These are phyloP conservation scores for Bucorvus abyssinicus DNA, from an alignment of 2,797 vertebrate genomes.

Conservation along the genomic window DNA sequence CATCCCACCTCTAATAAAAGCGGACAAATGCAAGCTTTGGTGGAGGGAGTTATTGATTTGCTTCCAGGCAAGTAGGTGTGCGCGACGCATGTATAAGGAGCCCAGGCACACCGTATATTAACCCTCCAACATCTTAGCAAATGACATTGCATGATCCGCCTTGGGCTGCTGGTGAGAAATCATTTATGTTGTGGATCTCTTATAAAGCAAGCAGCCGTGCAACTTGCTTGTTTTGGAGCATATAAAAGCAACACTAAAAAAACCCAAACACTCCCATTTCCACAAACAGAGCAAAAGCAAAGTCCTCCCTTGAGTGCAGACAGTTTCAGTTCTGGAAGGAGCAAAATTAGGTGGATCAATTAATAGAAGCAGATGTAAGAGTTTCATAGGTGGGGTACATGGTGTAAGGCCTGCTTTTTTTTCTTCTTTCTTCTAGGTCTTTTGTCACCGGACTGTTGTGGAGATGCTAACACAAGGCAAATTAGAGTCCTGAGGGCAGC, in stretches of 20 bases:
- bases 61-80: constrained; percentile 19
- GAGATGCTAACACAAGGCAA: neutral
- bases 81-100: neutral
- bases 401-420: neutral
- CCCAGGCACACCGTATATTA: neutral
- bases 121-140: neutral
- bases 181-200: neutral
- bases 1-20: neutral
- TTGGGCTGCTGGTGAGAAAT: neutral
- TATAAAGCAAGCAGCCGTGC: neutral
- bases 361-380: neutral
- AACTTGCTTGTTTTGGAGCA: neutral
- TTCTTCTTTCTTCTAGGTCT: neutral
- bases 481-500: neutral
- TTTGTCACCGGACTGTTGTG: neutral
- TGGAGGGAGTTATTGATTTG: constrained; percentile 12
- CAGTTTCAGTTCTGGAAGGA: neutral
- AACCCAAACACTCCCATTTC: neutral
- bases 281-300: neutral
- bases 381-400: neutral
- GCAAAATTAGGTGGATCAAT: neutral
- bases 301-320: neutral
- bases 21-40: neutral
- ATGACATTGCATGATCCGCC: neutral
- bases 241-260: neutral